These are phyloP conservation scores for Heliconius nattereri DNA, from an alignment of 1,140 invertebrate species.

Conservation along the genomic window DNA sequence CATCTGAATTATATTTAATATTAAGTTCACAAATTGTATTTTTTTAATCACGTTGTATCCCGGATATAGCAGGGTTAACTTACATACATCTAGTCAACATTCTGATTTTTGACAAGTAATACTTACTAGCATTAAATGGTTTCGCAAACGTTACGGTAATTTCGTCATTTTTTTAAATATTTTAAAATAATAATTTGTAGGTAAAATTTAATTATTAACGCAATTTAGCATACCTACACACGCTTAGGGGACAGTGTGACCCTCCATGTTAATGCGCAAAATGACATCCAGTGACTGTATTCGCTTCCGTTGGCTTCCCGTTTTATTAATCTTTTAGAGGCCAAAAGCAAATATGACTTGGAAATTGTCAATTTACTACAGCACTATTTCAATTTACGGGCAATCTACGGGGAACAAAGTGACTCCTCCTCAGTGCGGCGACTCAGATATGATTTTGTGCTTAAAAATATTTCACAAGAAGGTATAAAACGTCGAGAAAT, in stretches of 20 bases:
- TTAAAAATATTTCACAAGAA: conserved; percentile 7
- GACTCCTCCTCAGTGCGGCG: conserved; percentile 10
- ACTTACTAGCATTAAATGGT: too few relatives aligned
- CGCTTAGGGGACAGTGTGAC: conserved; percentile 39
- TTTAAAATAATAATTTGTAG: neutral
- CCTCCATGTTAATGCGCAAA: conserved; percentile 52
- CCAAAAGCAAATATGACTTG: conserved; percentile 42
- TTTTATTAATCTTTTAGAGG: conserved; percentile 55
- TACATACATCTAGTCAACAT: too few relatives aligned
- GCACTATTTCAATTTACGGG: conserved; percentile 39
- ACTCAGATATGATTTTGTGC: conserved; percentile 24
- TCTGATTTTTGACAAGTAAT: too few relatives aligned
- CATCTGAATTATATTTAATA: too few relatives aligned
- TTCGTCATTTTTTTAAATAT: neutral
- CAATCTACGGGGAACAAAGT: conserved; percentile 27
- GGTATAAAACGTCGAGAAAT: neutral
- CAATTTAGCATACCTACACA: conserved; percentile 44
- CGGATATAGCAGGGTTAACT: too few relatives aligned
- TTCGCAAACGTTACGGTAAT: too few relatives aligned
- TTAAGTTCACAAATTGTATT: too few relatives aligned
- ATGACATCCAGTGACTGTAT: conserved; percentile 49
- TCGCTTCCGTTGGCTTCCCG: conserved; percentile 40
- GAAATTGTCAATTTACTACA: conserved; percentile 42
- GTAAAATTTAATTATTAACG: conserved; percentile 45
- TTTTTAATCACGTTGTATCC: too few relatives aligned